A percentile compares a stretch with the other conserved stretches of the same genome.
phyloP scores from a whole-genome alignment of 2,113 vertebrate genomes.

The Hypanus sabinus region DNA sequence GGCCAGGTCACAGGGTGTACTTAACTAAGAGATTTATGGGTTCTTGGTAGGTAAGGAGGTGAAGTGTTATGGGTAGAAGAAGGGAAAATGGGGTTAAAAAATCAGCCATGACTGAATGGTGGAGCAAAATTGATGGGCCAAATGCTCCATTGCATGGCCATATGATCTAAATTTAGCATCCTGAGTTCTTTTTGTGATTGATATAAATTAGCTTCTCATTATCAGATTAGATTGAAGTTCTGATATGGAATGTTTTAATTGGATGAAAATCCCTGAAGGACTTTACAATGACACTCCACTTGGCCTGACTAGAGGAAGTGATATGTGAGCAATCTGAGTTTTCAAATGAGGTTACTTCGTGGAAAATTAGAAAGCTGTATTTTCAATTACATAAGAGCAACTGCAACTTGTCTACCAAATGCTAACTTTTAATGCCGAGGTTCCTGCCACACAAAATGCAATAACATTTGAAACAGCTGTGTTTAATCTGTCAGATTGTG shows the following conservation, averaged over 20 bases:
- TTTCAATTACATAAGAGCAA: neutral
- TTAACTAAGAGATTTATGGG: no score
- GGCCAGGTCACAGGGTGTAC: no score
- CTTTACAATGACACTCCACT: neutral
- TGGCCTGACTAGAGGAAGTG: neutral
- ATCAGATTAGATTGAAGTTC: neutral
- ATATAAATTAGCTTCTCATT: neutral
- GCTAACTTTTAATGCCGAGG: neutral
- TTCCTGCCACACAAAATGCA: neutral
- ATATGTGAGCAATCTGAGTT: neutral
- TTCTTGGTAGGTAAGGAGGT: no score
- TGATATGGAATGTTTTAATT: neutral
- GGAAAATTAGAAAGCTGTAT: neutral
- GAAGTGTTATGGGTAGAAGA: no score
- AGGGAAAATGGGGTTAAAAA: no score
- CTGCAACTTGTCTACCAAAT: neutral
- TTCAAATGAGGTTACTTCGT: neutral
- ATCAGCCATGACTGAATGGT: no score
- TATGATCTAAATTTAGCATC: neutral
- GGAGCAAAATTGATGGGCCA: no score
- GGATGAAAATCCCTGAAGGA: neutral
- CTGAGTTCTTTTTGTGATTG: neutral
- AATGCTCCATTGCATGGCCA: no score
- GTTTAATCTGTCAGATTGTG: conserved; percentile 14
- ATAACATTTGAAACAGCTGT: conserved; percentile 12